Percentiles rank a stretch among this genome's conserved stretches.
phyloP scores from a whole-genome alignment of 1,140 invertebrate species.

The Diorhabda elongata region DNA sequence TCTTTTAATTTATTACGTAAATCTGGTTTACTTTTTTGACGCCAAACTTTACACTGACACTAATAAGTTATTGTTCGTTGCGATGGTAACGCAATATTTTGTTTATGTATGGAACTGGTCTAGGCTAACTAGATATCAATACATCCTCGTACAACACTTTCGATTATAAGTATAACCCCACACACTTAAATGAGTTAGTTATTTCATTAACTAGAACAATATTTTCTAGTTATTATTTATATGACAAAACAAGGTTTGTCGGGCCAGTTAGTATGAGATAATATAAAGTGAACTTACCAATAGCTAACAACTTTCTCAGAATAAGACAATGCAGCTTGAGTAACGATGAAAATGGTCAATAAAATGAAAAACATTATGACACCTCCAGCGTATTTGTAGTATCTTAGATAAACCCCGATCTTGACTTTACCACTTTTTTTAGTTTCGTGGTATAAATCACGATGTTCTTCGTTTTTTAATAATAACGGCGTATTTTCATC shows the following conservation, averaged over 20 bases:
- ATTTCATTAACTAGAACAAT: no score
- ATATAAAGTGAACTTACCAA: slow-evolving; percentile 27
- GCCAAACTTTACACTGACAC: no score
- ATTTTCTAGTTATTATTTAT: background rate
- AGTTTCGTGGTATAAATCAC: slow-evolving; percentile 32
- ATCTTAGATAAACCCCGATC: slow-evolving; percentile 29
- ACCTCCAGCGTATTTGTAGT: slow-evolving; percentile 34
- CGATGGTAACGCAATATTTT: no score
- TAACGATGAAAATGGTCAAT: slow-evolving; percentile 19
- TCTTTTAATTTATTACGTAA: no score
- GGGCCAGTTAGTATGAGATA: background rate
- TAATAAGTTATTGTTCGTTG: no score
- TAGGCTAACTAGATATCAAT: no score
- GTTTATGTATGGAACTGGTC: no score
- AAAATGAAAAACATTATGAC: slow-evolving; percentile 23
- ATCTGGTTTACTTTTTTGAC: no score
- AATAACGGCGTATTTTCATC: slow-evolving; percentile 23
- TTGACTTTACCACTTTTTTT: slow-evolving; percentile 30
- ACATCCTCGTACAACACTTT: no score
- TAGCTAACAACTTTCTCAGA: slow-evolving; percentile 32
- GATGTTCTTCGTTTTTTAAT: slow-evolving; percentile 15
- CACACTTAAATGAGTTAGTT: no score
- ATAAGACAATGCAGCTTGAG: slow-evolving; percentile 24
- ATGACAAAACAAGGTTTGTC: background rate
- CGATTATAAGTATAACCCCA: no score